Evolutionary conservation across 2,113 vertebrate genomes (phyloP), one percentile per base, ranked within the genome.

Genomic region (Carassius carassius): DNA sequence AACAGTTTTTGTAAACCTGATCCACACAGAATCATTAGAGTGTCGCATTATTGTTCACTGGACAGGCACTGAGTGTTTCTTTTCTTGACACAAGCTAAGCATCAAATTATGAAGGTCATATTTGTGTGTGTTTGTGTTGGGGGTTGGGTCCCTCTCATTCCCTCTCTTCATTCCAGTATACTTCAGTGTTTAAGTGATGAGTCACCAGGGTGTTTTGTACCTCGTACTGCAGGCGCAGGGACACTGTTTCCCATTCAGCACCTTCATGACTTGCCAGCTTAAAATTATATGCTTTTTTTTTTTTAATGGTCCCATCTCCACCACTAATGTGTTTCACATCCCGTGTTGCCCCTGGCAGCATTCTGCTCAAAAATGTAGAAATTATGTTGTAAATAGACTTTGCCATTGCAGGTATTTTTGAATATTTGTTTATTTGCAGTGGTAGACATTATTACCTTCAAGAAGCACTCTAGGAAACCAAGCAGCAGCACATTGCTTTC

Each of bases 291-390:
- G 69, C 82, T 29, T 29, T 29, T 29, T 29, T 2, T 8, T 84
- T 67, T 60, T 81, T 86, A 67, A 82, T 65, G 25, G 74, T 85
- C 65, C 65, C 73, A 72, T 54, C 54, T 87, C 47, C 73, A 78
- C 21, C 69, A 32, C n/a, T 85, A 44, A 78, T 44, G 51, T 85
- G 62, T 47, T 75, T 81, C 14, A 72, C 21, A 76, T 79, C 44
- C 67, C 47, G 51, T 41, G n/a, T 78, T 44, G 37, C 81, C 77
- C 67, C 58, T 83, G 84, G 82, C 60, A 82, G 35, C 21, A 63
- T 65, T 77, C 67, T 56, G 19, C 16, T 69, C 25, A 81, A 69
- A 51, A 81, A 81, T 41, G n/a, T 21, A 17, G 44, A 62, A 77
- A 78, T 41, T 37, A 23, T 62, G 54, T 60, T 37, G 3, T 69